Evolutionary conservation across 2,888 invertebrate genomes (phyloP), one percentile per base, ranked within the genome.

Genomic region (Amphipoea lucens): DNA sequence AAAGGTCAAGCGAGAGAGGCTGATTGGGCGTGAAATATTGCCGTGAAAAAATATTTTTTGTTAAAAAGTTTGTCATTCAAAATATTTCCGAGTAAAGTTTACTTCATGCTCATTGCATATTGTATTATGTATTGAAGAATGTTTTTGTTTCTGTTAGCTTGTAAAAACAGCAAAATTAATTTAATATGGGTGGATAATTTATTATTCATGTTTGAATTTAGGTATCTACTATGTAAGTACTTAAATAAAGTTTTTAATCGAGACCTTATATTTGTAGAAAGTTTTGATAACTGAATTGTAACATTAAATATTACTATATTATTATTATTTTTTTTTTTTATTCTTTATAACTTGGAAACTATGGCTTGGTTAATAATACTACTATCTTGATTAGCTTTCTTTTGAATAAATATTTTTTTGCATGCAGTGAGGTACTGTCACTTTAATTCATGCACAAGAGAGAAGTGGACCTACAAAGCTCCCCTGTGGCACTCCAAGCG

Each of bases 21-120:
- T 74, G 62, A 68, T 62, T 54, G 62, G 40, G 81, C 14, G 67
- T 81, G 74, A 80, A 81, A 68, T 74, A 74, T 71, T 62, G 5
- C 57, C 54, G 40, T 81, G 45, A 74, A 73, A 5, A 72, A 66
- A 12, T n/a, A 2, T 40, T 68, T 62, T 81, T 74, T 80, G 62
- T 57, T 3, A 14, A 45, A 45, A 62, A 36, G 20, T 23, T 54
- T 74, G 51, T 45, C 45, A 54, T 20, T 73, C 2, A 12, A n/a
- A 62, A 62, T 40, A 62, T 62, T 68, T 68, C n/a, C 23, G 9
- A 68, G 67, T 48, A 1, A 67, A 51, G 4, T 29, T 68, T 7
- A 57, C 36, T 48, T 79, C 48, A 80, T 51, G 40, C 54, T 68
- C 45, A 51, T 54, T 73, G n/a, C 42, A 17, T 14, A 45, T 54